Base-by-base conservation (phyloP, 2,113 vertebrate genomes). In the Centropristis striata region DNA sequence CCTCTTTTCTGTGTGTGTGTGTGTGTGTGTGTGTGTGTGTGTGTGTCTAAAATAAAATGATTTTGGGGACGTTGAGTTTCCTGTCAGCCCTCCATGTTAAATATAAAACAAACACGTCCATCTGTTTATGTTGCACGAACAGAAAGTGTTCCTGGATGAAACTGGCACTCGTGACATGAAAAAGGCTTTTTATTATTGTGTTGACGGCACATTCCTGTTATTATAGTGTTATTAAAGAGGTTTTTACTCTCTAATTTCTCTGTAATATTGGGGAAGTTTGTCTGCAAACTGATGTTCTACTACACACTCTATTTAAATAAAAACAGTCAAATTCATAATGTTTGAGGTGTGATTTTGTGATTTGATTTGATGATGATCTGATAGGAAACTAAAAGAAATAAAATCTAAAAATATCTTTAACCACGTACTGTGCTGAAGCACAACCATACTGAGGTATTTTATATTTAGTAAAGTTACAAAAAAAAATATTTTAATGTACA, bases 271-370 rank as follows among this genome's bases (percentile, higher is more conserved):
- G 10, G 16, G 5, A 69, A 0, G 36, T 42, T 42, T 72, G 61
- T 71, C 70, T 76, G 61, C 39, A 49, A 21, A 53, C 51, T 57
- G 23, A 50, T 44, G 61, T 39, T 75, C 15, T 27, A 5, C 44
- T 21, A 14, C 0, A 0, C 21, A 25, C 21, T 0, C 37, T 72
- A 60, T 75, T 69, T 75, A 63, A 88, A 88, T 80, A 80, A 86
- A n/a, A 86, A 60, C 5, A 13, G 9, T 71, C 27, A 74, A 84
- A 59, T n/a, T n/a, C 0, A 23, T 50, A 4, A 36, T 8, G 21
- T 14, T 21, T 68, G 20, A 8, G 1, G 12, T 67, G 39, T 61
- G 6, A 10, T 59, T 57, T 49, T 47, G 2, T 57, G n/a, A 54
- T 23, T 8, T n/a, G 4, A 20, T 59, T 12, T n/a, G 2, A 69